A percentile compares a stretch with the other conserved stretches of the same genome.
Evolutionary conservation across 2,797 vertebrate species (phyloP).

Genomic region (Esox masquinongy): DNA sequence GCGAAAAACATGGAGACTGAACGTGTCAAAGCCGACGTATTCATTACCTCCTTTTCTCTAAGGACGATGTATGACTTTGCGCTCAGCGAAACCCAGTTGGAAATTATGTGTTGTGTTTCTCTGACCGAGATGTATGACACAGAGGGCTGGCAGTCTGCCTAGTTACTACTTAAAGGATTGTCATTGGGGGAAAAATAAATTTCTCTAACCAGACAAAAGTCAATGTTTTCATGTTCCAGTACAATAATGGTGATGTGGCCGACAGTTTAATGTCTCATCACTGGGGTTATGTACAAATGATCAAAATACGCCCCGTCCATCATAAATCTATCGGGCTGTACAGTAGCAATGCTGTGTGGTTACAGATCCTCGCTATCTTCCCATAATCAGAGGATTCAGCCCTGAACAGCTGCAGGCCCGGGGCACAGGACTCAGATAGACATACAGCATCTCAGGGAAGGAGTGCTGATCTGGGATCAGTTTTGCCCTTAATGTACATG

Average conservation of each 20-base stretch:
- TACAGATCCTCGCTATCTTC: not conserved
- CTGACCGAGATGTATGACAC: constrained; percentile 80
- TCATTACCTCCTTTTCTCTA: constrained; percentile 67
- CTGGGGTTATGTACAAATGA: constrained; percentile 80
- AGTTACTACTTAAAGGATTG: constrained; percentile 84
- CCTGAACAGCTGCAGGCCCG: constrained; percentile 9
- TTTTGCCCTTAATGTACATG: not conserved
- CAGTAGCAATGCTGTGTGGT: not conserved
- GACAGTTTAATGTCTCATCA: constrained; percentile 86
- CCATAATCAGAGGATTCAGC: not conserved
- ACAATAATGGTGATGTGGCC: constrained; percentile 82
- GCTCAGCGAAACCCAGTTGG: constrained; percentile 74
- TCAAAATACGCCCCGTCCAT: constrained; percentile 79
- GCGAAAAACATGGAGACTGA: constrained; percentile 57
- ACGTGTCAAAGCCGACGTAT: constrained; percentile 65
- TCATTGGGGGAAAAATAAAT: constrained; percentile 84
- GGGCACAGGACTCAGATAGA: not conserved
- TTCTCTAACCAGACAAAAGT: constrained; percentile 84
- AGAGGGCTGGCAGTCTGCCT: constrained; percentile 81
- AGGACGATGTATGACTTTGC: constrained; percentile 62
- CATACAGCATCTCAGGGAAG: not conserved
- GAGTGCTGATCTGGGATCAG: not conserved
- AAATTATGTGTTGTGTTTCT: constrained; percentile 78
- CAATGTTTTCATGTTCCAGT: constrained; percentile 87
- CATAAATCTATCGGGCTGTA: constrained; percentile 61